phyloP scores from a whole-genome alignment of 2,888 invertebrate species.

The Drosophila tripunctata region DNA sequence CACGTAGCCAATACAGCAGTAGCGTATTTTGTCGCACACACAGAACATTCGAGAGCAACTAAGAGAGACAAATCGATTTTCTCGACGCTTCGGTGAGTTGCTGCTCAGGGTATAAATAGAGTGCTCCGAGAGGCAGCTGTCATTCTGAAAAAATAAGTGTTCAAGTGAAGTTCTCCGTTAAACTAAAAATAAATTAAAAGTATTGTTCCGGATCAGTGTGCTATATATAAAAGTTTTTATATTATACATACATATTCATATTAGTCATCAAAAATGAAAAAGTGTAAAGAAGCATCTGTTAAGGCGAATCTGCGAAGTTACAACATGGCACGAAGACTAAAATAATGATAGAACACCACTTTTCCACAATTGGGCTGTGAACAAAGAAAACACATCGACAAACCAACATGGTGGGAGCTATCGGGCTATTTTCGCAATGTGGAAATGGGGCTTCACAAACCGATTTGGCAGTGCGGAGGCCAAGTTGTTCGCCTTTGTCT shows the following conservation, averaged over 20 bases:
- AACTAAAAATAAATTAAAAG: not conserved
- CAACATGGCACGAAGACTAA: constrained; percentile 52
- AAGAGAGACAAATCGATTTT: constrained; percentile 41
- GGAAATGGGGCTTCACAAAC: constrained; percentile 39
- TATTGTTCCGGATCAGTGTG: constrained; percentile 15
- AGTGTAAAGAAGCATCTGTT: constrained; percentile 40
- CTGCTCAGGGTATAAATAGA: constrained; percentile 56
- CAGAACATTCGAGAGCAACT: constrained; percentile 1
- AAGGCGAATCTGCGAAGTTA: constrained; percentile 38
- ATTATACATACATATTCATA: constrained; percentile 9
- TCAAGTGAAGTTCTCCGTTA: constrained; percentile 53
- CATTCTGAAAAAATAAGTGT: constrained; percentile 60
- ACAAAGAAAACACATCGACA: constrained; percentile 60
- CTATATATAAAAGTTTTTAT: constrained; percentile 21
- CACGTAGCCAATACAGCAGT: constrained; percentile 12
- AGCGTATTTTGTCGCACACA: constrained; percentile 35
- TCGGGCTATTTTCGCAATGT: constrained; percentile 50
- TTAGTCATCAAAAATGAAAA: constrained; percentile 48
- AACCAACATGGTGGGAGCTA: constrained; percentile 43
- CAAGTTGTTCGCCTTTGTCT: constrained; percentile 43
- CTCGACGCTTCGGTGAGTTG: constrained; percentile 37
- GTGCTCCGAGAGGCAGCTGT: not conserved
- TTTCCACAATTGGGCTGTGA: constrained; percentile 38
- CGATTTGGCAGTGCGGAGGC: constrained; percentile 27
- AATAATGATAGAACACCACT: constrained; percentile 35